Evolutionary conservation across 30 jellyfish, hydroid and myxozoan species (phyloP), one percentile per base, ranked within the genome.

Genomic region (Pelagia noctiluca): DNA sequence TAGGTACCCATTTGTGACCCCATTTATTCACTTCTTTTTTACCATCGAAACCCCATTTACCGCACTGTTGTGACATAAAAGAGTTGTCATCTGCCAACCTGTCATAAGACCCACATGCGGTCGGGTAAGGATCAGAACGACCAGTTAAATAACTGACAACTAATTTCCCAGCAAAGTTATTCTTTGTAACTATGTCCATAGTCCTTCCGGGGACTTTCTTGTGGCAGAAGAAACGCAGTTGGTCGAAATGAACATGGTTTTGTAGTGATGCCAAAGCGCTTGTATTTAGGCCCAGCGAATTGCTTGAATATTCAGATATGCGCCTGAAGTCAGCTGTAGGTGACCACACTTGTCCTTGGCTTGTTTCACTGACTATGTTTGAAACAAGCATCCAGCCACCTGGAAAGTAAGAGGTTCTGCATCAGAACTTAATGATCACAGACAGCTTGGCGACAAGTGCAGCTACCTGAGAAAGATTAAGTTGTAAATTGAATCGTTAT

Each of bases 171-270:
- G n/a, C n/a, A n/a, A n/a, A n/a, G n/a, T n/a, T n/a, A n/a, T n/a
- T n/a, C n/a, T n/a, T n/a, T n/a, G 57, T 42, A 42, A 16, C 57
- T 8, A 42, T 42, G 16, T 42, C 12, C 8, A 42, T 5, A 5
- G 57, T 42, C 16, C 57, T 42, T 42, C 57, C 57, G 16, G 57
- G 57, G 57, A 42, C 57, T 42, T 42, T 42, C 57, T 42, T 42
- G 57, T 42, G 57, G 16, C 57, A 42, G n/a, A 42, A 42, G 16
- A 42, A 42, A 5, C 57, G 57, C 12, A 42, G 57, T 16, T 42
- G 57, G 57, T 42, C 57, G 57, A 42, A 42, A 42, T 42, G 57
- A 16, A 8, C 57, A 42, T 16, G n/a, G n/a, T n/a, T n/a, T n/a
- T n/a, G n/a, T n/a, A n/a, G n/a, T n/a, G n/a, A n/a, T n/a, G n/a